Evolutionary conservation across 2,113 vertebrate genomes (phyloP).

Genomic region (Cettia cetti): DNA sequence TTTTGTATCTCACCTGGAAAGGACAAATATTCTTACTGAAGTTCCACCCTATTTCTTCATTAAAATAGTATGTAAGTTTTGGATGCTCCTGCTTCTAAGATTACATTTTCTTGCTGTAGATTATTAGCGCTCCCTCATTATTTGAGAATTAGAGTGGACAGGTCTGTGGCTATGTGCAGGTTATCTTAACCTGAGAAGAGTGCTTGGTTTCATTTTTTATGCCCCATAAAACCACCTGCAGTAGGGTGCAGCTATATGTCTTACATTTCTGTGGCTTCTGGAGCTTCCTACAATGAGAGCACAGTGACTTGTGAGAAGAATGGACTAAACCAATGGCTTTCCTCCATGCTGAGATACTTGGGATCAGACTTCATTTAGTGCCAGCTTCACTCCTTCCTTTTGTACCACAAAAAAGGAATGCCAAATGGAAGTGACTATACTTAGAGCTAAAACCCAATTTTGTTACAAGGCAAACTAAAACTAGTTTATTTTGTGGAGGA

Average conservation of each 20-base stretch:
- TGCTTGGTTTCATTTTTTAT: not conserved
- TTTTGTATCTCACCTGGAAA: not conserved
- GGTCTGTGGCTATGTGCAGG: not conserved
- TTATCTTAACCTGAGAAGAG: not conserved
- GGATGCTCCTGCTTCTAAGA: not conserved
- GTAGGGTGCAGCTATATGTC: not conserved
- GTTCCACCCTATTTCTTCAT: not conserved
- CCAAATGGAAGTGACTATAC: not conserved
- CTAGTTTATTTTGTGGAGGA: not conserved
- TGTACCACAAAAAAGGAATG: not conserved
- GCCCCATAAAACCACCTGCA: not conserved
- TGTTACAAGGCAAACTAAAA: not conserved
- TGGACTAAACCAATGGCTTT: not conserved
- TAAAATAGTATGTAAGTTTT: not conserved
- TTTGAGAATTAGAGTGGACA: not conserved
- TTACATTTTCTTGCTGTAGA: not conserved
- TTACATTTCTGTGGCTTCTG: not conserved
- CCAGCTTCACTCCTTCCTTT: not conserved
- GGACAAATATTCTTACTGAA: not conserved
- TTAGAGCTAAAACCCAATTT: not conserved
- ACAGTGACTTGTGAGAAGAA: not conserved
- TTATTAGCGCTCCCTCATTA: not conserved
- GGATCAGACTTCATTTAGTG: not conserved
- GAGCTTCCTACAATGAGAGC: not conserved
- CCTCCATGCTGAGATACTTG: not conserved